Percentiles rank a stretch among this genome's conserved stretches.
These are phyloP conservation scores for Halotydeus destructor DNA, from an alignment of 1,140 invertebrate species.

Conservation along the genomic window DNA sequence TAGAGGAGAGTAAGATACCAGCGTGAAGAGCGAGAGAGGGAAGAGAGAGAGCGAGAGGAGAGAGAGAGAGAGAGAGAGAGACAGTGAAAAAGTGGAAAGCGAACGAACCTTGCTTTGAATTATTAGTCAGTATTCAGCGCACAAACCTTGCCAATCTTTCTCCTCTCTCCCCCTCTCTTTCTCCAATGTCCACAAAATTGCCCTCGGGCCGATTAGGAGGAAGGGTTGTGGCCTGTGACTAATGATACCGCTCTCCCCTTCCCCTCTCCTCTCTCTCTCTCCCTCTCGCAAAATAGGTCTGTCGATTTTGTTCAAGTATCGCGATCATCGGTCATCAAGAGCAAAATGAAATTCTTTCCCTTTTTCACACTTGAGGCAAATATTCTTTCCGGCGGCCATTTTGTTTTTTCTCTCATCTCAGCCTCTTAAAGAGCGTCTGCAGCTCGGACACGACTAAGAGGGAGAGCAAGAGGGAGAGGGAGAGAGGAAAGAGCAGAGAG, in stretches of 20 bases:
- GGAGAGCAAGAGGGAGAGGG: constrained; percentile 17
- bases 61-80: too few relatives aligned
- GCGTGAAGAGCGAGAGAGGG: too few relatives aligned
- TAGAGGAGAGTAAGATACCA: too few relatives aligned
- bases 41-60: too few relatives aligned
- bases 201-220: neutral
- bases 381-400: neutral
- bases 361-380: neutral
- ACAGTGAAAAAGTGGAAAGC: constrained; percentile 58
- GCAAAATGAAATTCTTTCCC: neutral
- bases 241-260: neutral
- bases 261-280: neutral
- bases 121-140: neutral
- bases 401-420: neutral
- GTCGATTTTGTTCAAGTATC: neutral
- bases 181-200: neutral
- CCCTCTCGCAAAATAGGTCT: neutral
- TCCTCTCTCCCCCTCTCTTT: neutral
- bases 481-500: constrained; percentile 1
- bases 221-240: neutral
- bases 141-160: neutral
- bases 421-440: neutral
- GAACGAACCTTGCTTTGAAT: neutral
- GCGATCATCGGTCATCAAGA: neutral
- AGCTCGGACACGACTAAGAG: constrained; percentile 19